Conservation (phyloP, 2,888 invertebrate species). For the Heliconius sara region DNA sequence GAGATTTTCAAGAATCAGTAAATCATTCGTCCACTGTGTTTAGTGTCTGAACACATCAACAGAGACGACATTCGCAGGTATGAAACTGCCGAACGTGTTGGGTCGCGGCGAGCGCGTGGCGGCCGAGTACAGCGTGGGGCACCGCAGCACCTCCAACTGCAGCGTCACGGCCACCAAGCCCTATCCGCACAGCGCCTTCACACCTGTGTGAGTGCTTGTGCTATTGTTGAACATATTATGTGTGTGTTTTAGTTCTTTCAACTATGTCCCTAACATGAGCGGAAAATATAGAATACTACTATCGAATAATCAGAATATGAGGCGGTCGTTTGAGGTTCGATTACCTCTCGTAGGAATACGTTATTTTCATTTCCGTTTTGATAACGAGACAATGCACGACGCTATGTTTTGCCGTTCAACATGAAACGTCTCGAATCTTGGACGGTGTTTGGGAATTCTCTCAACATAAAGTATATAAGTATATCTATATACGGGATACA, state of each 20-base stretch:
- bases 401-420: too few species aligned
- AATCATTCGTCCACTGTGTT: too few species aligned
- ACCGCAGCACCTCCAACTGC: constrained; percentile 91
- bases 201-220: constrained; percentile 84
- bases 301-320: too few species aligned
- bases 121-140: constrained; percentile 93
- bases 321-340: background rate
- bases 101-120: constrained; percentile 94
- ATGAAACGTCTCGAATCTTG: too few species aligned
- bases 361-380: background rate
- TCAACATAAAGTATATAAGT: too few species aligned
- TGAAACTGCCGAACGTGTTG: constrained; percentile 91
- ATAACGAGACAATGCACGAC: too few species aligned
- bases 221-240: too few species aligned
- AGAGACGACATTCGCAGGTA: constrained; percentile 63
- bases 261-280: too few species aligned
- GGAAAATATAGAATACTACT: too few species aligned
- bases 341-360: background rate
- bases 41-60: too few species aligned
- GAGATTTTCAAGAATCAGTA: background rate
- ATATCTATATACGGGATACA: background rate
- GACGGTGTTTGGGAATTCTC: too few species aligned
- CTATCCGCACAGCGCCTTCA: constrained; percentile 87
- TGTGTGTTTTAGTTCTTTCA: too few species aligned
- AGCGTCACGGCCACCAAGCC: constrained; percentile 93